Evolutionary conservation across 2,113 vertebrate genomes (phyloP), one percentile per base, ranked within the genome.

Genomic region (Silurus glanis): DNA sequence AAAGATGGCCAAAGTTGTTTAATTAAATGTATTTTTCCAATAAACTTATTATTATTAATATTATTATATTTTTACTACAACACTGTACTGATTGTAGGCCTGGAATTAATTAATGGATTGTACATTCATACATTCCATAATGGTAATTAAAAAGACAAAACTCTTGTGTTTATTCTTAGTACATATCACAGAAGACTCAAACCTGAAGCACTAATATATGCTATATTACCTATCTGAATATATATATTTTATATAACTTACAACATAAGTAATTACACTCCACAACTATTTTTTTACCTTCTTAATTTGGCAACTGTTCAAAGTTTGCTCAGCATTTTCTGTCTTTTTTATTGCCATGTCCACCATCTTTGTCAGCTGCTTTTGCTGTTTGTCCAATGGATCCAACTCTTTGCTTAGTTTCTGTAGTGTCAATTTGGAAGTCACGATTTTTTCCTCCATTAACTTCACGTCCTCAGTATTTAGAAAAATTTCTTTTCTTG

Each of bases 211-310:
- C 4, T 74, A 10, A 51, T 51, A 23, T 23, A 51, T 74, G 21
- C 4, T 51, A 12, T 0, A 23, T 75, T 75, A n/a, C 8, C 19
- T 51, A 13, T n/a, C 19, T 51, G 51, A n/a, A 53, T 51, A 78
- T 56, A 16, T 14, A 53, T n/a, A 79, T 23, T 3, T 21, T n/a
- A 76, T 53, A 55, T 37, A 56, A 16, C 16, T 9, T 28, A 67
- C 9, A 9, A 62, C 61, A 62, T 5, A 62, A 23, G 21, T n/a
- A 62, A 58, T 58, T 0, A 58, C 56, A 58, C 13, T 4, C 17
- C 4, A 58, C 5, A 58, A 58, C 2, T 67, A 12, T 45, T 53
- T 28, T 3, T 75, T 13, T 91, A 87, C 95, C 94, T 91, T 94
- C 3, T 90, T 83, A 0, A 5, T 37, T 25, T 83, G 78, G 66